A percentile compares a stretch with the other conserved stretches of the same genome.
Evolutionary conservation across 2,888 invertebrate genomes (phyloP).

Genomic region (Sclerodermus sp.): DNA sequence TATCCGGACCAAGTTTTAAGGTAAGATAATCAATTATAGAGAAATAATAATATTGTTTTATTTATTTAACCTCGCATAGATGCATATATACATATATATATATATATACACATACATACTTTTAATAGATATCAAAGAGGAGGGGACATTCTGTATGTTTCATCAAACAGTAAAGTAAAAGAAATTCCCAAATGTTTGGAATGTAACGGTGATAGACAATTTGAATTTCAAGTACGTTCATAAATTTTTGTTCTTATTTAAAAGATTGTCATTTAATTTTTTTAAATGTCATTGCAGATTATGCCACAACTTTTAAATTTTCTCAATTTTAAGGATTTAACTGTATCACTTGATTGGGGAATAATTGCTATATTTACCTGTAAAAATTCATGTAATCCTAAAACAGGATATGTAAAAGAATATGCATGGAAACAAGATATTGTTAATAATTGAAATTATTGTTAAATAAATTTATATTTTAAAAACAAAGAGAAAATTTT

Average conservation of each 20-base stretch:
- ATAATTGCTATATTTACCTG: slow-evolving; percentile 86
- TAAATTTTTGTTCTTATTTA: neutral
- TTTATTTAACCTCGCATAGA: too few species aligned
- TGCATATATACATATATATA: too few species aligned
- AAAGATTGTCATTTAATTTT: neutral
- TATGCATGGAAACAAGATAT: slow-evolving; percentile 86
- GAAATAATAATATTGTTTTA: too few species aligned
- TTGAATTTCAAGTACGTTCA: slow-evolving; percentile 82
- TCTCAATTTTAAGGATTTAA: slow-evolving; percentile 66
- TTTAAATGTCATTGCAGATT: slow-evolving; percentile 61
- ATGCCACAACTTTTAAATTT: slow-evolving; percentile 80
- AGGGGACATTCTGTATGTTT: slow-evolving; percentile 84
- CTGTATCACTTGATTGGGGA: slow-evolving; percentile 85
- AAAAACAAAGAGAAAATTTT: too few species aligned
- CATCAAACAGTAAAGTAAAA: slow-evolving; percentile 60
- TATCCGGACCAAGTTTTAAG: slow-evolving; percentile 77
- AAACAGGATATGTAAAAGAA: slow-evolving; percentile 74
- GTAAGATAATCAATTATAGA: too few species aligned
- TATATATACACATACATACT: too few species aligned
- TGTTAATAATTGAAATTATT: slow-evolving; percentile 18
- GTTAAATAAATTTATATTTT: too few species aligned
- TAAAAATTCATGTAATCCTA: slow-evolving; percentile 70
- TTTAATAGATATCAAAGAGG: slow-evolving; percentile 70
- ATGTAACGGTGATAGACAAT: slow-evolving; percentile 77
- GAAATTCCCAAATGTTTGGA: slow-evolving; percentile 72